Percentiles rank a stretch among this genome's conserved stretches.
These are phyloP conservation scores for Acomys russatus DNA, from an alignment of 2,797 vertebrate species.

Conservation along the genomic window DNA sequence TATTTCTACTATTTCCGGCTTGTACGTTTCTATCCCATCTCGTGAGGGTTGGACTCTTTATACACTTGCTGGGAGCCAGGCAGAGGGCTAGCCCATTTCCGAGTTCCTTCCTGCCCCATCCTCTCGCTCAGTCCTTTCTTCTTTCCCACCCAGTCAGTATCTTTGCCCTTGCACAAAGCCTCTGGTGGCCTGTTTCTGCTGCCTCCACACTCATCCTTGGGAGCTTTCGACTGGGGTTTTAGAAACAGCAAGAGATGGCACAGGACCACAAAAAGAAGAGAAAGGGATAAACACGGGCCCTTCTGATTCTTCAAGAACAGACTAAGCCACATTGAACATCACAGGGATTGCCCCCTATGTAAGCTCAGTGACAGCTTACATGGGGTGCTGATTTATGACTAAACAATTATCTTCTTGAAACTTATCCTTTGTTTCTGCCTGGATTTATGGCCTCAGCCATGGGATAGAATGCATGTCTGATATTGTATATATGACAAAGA, in stretches of 20 bases:
- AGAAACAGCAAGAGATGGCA: neutral
- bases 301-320: neutral
- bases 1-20: neutral
- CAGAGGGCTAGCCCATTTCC: neutral
- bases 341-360: neutral
- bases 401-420: slow-evolving; percentile 71
- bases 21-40: neutral
- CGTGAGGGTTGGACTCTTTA: neutral
- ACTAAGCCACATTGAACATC: neutral
- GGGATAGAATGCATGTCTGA: neutral
- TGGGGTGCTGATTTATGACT: slow-evolving; percentile 58
- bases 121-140: neutral
- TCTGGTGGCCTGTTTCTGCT: neutral
- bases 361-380: slow-evolving; percentile 19
- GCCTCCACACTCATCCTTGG: neutral
- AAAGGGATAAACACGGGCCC: neutral
- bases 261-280: neutral
- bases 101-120: neutral
- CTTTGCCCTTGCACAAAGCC: too few species aligned
- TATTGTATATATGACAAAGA: neutral
- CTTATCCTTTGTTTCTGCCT: slow-evolving; percentile 49
- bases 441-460: neutral
- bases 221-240: neutral
- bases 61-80: neutral
- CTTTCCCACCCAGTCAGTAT: neutral